Conservation (phyloP, 2,113 vertebrate genomes). For the Calypte anna region DNA sequence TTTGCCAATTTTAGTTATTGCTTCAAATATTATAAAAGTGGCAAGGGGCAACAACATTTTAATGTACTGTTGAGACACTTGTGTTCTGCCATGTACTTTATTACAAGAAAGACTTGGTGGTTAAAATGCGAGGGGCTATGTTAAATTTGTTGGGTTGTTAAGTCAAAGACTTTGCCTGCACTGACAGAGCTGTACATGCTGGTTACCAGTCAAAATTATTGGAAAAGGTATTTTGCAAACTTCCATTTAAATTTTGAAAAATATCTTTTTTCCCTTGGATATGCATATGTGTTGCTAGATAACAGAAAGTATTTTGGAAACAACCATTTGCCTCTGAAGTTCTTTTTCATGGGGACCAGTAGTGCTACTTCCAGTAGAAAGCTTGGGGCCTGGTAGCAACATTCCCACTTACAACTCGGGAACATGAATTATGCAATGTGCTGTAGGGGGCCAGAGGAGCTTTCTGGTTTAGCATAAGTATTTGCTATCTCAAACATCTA, state of each 20-base stretch:
- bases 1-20: background rate
- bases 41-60: background rate
- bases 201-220: background rate
- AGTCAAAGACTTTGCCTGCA: background rate
- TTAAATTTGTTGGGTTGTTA: background rate
- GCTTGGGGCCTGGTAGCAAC: background rate
- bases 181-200: background rate
- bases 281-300: background rate
- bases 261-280: rapidly evolving
- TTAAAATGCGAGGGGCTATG: background rate
- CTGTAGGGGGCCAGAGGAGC: background rate
- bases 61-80: background rate
- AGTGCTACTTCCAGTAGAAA: background rate
- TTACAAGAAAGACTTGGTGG: background rate
- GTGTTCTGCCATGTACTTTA: rapidly evolving
- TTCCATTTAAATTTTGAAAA: background rate
- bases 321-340: background rate
- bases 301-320: background rate
- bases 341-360: background rate
- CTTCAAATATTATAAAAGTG: background rate
- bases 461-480: background rate
- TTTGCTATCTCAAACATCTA: background rate
- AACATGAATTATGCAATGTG: background rate
- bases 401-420: background rate
- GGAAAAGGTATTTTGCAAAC: background rate